Evolutionary conservation across 2,797 vertebrate genomes (phyloP), one percentile per base, ranked within the genome.

Genomic region (Danio tinwini): DNA sequence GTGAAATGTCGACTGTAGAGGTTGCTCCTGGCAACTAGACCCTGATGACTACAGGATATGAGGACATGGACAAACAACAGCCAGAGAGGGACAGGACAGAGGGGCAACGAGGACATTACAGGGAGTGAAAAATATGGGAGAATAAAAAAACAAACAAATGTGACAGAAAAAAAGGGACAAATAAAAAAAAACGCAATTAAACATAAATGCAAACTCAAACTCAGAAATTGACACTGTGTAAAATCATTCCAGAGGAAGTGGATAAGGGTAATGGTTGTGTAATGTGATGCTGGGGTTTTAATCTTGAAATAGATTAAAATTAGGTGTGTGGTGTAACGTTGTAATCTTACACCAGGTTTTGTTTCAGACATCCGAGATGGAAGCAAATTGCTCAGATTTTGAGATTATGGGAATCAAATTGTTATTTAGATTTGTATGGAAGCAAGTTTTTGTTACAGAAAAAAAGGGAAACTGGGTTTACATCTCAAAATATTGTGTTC

Each of bases 1-100:
- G 88, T 90, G 88, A 91, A 81, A 86, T 93, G 88, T 3, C 90
- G 89, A 85, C 93, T 93, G 93, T 93, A 91, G 81, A 92, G 86
- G 86, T 87, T 92, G 87, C 82, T 70, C 84, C 87, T 85, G 85
- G 93, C 91, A 85, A 89, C 90, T 62, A 92, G 86, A 76, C 90
- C 91, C 85, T 88, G 89, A 58, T 89, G 81, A 83, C 93, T 94
- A 75, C 69, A 65, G 78, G 62, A 81, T 68, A 56, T 72, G 49
- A 85, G 74, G 65, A 50, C 59, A 63, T 81, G 75, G 65, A 74
- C 29, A 81, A 61, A 72, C 42, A 75, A 67, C 13, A 58, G 50
- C 45, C 62, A 69, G 4, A 44, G 63, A 75, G 59, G 55, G 19
- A 42, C 7, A 53, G 61, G 40, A 53, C 2, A 17, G 69, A 65